phyloP scores from a whole-genome alignment of 2,888 invertebrate genomes.

The Laothoe populi region DNA sequence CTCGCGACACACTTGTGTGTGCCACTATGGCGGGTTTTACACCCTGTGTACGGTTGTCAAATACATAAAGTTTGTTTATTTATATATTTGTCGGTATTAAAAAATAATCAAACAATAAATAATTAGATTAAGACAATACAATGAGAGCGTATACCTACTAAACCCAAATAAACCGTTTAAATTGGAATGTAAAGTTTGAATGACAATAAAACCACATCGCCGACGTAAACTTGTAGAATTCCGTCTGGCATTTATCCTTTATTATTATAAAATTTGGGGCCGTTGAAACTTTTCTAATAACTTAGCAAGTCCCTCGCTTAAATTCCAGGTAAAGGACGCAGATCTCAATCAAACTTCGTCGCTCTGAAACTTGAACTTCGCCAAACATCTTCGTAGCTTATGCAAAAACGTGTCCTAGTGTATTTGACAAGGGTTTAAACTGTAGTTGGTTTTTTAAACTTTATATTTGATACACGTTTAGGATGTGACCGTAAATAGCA shows the following conservation, averaged over 20 bases:
- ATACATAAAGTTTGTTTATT: too few relatives aligned
- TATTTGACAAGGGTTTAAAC: slow-evolving; percentile 22
- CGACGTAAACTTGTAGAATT: slow-evolving; percentile 34
- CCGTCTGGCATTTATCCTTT: slow-evolving; percentile 57
- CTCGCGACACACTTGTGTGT: too few relatives aligned
- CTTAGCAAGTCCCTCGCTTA: slow-evolving; percentile 63
- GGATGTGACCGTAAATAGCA: neutral
- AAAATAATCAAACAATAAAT: neutral
- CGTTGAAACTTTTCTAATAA: slow-evolving; percentile 69
- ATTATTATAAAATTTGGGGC: slow-evolving; percentile 66
- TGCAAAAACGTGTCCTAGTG: slow-evolving; percentile 42
- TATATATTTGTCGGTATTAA: too few relatives aligned
- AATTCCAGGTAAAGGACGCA: slow-evolving; percentile 66
- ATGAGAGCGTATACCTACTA: neutral
- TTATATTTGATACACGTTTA: neutral
- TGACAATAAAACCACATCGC: slow-evolving; percentile 50
- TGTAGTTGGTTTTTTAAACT: slow-evolving; percentile 2
- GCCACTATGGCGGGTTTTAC: too few relatives aligned
- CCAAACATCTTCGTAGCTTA: slow-evolving; percentile 62
- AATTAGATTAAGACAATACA: slow-evolving; percentile 51
- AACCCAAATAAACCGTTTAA: slow-evolving; percentile 37
- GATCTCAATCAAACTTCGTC: slow-evolving; percentile 75
- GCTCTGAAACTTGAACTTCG: slow-evolving; percentile 57
- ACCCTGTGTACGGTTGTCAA: too few relatives aligned
- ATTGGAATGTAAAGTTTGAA: slow-evolving; percentile 42